Base-by-base conservation (phyloP, 2,888 invertebrate species). In the Laothoe populi region DNA sequence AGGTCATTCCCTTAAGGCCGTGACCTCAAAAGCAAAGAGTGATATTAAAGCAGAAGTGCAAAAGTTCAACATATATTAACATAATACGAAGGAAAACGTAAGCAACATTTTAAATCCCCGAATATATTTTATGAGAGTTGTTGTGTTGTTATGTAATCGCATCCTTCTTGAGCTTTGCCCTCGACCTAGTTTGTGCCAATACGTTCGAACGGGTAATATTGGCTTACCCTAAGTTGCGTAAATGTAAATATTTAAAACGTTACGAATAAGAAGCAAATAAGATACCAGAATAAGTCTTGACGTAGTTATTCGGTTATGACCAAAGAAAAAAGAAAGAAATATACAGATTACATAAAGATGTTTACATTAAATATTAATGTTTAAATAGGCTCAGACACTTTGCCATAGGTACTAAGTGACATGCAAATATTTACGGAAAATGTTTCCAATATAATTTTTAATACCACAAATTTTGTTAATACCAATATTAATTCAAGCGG, bases 141-240 rank as follows among this genome's bases (percentile, higher is more conserved):
- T 11, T 31, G 53, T n/a, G n/a, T n/a, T n/a, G n/a, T n/a, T n/a
- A 31, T 31, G 31, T 31, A 53, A 53, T 8, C 1, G 53, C 19
- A 53, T 53, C 53, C 59, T 61, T 61, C 40, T n/a, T n/a, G 53
- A 62, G 35, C 16, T 35, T 35, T 53, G 35, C 11, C 53, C 53
- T 53, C 53, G 53, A 53, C 53, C 53, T 16, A 16, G 53, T 53
- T 53, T 44, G 44, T 8, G 19, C 35, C 31, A 60, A 60, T 40
- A 44, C 44, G 23, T 53, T 61, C 61, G 45, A 57, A 63, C 57
- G 48, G 59, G 65, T 66, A 64, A 59, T 63, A 46, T 64, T 66
- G 66, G 69, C 70, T 70, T 66, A 69, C 67, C 66, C 67, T 63
- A 57, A 53, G 57, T 66, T 68, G 62, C 64, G 63, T 61, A 21